Base-by-base conservation (phyloP, 2,113 vertebrate genomes). In the Brachypodius melanocephalos region DNA sequence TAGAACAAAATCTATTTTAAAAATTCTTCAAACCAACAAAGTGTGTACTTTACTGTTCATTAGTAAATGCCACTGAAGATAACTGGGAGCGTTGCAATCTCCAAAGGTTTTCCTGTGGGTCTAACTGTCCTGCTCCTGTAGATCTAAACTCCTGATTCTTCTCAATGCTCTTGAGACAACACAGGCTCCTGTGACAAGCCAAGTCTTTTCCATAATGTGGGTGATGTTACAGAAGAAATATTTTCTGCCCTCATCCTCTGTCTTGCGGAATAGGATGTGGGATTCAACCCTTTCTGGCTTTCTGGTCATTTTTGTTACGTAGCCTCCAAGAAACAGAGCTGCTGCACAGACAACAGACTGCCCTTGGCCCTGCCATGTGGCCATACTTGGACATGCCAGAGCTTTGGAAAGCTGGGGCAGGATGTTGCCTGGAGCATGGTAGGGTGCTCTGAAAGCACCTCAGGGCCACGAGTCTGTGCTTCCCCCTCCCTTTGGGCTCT, bases 111-210 rank as follows among this genome's bases (percentile, higher is more conserved):
- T 63, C 10, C 57, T 75, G 66, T 25, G 26, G 31, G 40, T 67
- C 31, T 57, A 10, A 81, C 17, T 3, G 2, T 15, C 2, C 6
- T 14, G 3, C 20, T 83, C 10, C 21, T 26, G 7, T 14, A 51
- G 45, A 12, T 43, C 38, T 28, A 17, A 59, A 52, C 10, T 36
- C 14, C 21, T 26, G 32, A 28, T 45, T 68, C 9, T 52, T 67
- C 40, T 55, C 0, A 0, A 5, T 32, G 21, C 28, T 77, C 29
- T 32, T 81, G 72, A 16, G 19, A 59, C 24, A 87, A 2, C 24
- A 26, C 9, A 19, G n/a, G 21, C 32, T 77, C 49, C 49, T 49
- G 42, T 5, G 13, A 32, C 54, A 40, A 43, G 17, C 42, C 38
- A 87, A 75, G 11, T 17, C 5, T 25, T 29, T 40, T 65, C 57